A percentile compares a stretch with the other conserved stretches of the same genome.
Conservation (phyloP, 2,113 vertebrate species). For the Verasper variegatus region DNA sequence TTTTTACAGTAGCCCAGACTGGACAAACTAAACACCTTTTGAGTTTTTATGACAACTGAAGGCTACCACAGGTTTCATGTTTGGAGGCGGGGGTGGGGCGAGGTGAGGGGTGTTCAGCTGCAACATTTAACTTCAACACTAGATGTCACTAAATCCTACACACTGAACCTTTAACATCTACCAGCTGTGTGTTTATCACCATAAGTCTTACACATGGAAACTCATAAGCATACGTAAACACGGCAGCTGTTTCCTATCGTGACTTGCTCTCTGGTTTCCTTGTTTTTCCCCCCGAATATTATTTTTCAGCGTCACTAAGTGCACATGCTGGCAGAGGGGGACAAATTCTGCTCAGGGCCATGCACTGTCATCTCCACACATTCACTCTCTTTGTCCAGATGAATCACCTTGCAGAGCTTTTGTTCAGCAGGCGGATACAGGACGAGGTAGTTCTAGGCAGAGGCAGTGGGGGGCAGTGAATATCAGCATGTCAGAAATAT, state of each 20-base stretch:
- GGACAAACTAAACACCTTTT: no score
- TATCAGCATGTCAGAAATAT: constrained; percentile 39
- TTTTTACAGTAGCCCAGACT: no score
- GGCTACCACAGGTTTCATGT: no score
- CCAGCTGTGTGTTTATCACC: constrained; percentile 1
- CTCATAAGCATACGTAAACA: not conserved
- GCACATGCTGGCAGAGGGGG: not conserved
- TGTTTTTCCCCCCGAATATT: not conserved
- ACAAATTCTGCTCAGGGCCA: not conserved
- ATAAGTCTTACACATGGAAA: constrained; percentile 4
- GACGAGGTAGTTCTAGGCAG: constrained; percentile 38
- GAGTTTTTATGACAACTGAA: no score
- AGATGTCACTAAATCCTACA: no score
- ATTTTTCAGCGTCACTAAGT: not conserved
- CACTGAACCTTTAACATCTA: not conserved
- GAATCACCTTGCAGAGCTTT: constrained; percentile 27
- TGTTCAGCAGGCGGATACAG: constrained; percentile 8
- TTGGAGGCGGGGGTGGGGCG: no score
- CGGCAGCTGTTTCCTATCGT: not conserved
- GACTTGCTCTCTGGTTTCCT: not conserved
- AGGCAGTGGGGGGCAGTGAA: constrained; percentile 61
- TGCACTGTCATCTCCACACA: not conserved
- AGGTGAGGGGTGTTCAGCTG: no score
- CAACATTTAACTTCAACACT: no score
- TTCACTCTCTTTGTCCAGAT: constrained; percentile 7